These are phyloP conservation scores for Lithobates pipiens DNA, from an alignment of 2,797 vertebrate species.

Conservation along the genomic window DNA sequence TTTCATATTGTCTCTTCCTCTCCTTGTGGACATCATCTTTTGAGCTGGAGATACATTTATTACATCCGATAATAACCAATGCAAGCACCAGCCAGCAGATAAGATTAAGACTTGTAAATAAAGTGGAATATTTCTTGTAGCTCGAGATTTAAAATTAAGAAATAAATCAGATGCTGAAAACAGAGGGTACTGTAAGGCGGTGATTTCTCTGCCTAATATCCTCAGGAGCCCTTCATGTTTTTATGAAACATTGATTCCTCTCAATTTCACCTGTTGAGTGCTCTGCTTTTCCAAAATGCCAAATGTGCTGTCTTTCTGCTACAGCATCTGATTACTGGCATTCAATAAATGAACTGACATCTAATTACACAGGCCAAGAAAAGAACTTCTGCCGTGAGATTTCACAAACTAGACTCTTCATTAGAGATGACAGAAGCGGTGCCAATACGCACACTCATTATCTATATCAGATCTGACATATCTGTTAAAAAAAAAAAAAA, in stretches of 20 bases:
- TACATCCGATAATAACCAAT: slow-evolving; percentile 51
- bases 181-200: slow-evolving; percentile 52
- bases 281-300: slow-evolving; percentile 60
- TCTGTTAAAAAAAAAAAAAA: slow-evolving; percentile 60
- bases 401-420: slow-evolving; percentile 65
- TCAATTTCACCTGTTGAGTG: slow-evolving; percentile 60
- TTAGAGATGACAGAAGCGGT: slow-evolving; percentile 60
- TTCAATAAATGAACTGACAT: slow-evolving; percentile 66
- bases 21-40: slow-evolving; percentile 33
- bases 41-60: slow-evolving; percentile 46
- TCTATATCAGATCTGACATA: slow-evolving; percentile 61
- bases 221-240: slow-evolving; percentile 60
- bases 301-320: slow-evolving; percentile 55
- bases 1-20: slow-evolving; percentile 29
- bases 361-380: slow-evolving; percentile 65
- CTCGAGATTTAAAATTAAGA: slow-evolving; percentile 60
- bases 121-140: slow-evolving; percentile 50
- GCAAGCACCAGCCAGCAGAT: slow-evolving; percentile 49
- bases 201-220: slow-evolving; percentile 61
- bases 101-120: slow-evolving; percentile 55
- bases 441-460: slow-evolving; percentile 61
- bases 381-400: slow-evolving; percentile 41
- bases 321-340: slow-evolving; percentile 59
- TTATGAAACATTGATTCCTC: slow-evolving; percentile 60
- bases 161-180: slow-evolving; percentile 58